These are phyloP conservation scores for Agapornis roseicollis DNA, from an alignment of 2,113 vertebrate genomes.

Conservation along the genomic window DNA sequence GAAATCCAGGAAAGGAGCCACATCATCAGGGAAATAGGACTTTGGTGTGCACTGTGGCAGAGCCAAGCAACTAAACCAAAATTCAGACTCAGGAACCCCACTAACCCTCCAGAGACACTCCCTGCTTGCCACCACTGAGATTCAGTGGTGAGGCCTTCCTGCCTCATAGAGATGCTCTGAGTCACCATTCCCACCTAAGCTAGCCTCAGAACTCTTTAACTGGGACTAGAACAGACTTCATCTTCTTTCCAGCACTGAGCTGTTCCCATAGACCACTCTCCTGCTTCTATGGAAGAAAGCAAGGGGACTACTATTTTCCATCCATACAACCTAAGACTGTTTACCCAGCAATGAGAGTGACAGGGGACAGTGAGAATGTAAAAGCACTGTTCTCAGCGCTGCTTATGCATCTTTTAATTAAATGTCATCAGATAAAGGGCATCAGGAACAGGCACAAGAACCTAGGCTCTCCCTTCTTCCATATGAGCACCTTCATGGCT, in stretches of 20 bases:
- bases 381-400: background rate
- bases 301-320: background rate
- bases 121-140: accelerated
- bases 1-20: background rate
- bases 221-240: background rate
- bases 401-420: background rate
- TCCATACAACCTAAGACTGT: background rate
- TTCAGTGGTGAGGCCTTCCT: background rate
- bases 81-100: background rate
- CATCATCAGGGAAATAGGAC: background rate
- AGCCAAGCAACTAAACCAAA: background rate
- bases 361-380: background rate
- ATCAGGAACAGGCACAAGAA: background rate
- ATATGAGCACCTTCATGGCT: background rate
- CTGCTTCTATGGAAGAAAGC: background rate
- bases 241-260: background rate
- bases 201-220: background rate
- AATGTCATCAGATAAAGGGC: background rate
- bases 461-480: background rate
- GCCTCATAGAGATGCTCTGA: background rate
- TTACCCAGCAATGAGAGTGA: background rate
- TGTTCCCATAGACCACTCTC: background rate
- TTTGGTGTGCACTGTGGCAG: background rate
- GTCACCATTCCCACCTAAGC: background rate
- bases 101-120: background rate